Percentiles rank a stretch among this genome's conserved stretches.
Evolutionary conservation across 2,797 vertebrate genomes (phyloP).

Genomic region (Parauchenoglanis ngamensis): DNA sequence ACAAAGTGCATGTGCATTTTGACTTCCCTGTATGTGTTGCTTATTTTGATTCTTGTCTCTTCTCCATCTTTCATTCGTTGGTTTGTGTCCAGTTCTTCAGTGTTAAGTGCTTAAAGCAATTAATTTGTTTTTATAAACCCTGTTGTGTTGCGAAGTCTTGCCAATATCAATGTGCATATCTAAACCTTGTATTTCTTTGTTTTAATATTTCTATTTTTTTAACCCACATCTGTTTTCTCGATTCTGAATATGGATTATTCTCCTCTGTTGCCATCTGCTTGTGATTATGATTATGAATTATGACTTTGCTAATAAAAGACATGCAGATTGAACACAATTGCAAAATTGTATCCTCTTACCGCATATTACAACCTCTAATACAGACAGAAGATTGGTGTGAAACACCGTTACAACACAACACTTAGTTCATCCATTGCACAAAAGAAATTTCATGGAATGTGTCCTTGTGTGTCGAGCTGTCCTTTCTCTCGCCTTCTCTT

Average conservation of each 20-base stretch:
- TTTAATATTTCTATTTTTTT: not conserved
- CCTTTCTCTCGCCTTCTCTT: not conserved
- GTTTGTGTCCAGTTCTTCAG: not conserved
- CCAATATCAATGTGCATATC: not conserved
- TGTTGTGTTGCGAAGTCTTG: not conserved
- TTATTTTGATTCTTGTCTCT: not conserved
- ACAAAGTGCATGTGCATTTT: not conserved
- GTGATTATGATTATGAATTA: not conserved
- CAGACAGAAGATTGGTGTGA: not conserved
- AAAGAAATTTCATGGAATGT: not conserved
- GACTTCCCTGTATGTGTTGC: not conserved
- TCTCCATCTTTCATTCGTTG: not conserved
- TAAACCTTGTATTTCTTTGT: not conserved
- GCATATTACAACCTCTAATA: not conserved
- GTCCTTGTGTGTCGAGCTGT: conserved; percentile 9
- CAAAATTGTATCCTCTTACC: not conserved
- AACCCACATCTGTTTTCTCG: not conserved
- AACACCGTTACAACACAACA: not conserved
- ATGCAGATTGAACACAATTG: not conserved
- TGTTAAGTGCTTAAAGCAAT: not conserved
- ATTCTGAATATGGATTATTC: not conserved
- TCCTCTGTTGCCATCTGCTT: not conserved
- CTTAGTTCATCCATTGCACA: not conserved
- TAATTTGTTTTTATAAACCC: not conserved
- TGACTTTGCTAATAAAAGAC: not conserved